Percentiles rank a stretch among this genome's conserved stretches.
These are phyloP conservation scores for Nebria brevicollis DNA, from an alignment of 2,888 invertebrate species.

Conservation along the genomic window DNA sequence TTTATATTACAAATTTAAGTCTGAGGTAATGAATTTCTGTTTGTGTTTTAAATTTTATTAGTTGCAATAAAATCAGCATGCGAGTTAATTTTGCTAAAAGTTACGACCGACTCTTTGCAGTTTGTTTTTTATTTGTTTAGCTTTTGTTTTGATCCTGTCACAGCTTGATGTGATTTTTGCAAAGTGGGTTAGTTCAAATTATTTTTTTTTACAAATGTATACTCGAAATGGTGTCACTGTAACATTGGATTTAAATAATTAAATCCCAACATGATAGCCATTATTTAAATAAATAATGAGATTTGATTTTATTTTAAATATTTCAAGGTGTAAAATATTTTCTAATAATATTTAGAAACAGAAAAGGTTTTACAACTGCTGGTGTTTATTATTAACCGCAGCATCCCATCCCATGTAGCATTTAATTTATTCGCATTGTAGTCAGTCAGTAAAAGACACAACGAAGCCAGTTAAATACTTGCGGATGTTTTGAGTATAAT, in stretches of 20 bases:
- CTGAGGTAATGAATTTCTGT: not conserved
- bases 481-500: not conserved
- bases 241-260: not conserved
- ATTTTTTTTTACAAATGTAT: not conserved
- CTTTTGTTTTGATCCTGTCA: not conserved
- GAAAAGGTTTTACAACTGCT: not conserved
- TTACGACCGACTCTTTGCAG: not conserved
- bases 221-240: not conserved
- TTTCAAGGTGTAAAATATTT: no score
- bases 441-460: not conserved
- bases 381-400: not conserved
- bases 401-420: not conserved
- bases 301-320: no score
- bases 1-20: not conserved
- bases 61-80: not conserved
- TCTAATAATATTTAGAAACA: no score
- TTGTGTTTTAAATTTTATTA: not conserved
- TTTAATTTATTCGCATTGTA: conserved; percentile 1
- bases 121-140: not conserved
- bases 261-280: not conserved
- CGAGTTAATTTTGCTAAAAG: not conserved
- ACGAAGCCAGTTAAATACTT: not conserved
- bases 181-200: not conserved
- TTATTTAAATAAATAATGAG: no score
- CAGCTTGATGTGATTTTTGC: not conserved